A percentile compares a stretch with the other conserved stretches of the same genome.
phyloP scores from a whole-genome alignment of 2,113 vertebrate species.

The Hippocampus abdominalis region DNA sequence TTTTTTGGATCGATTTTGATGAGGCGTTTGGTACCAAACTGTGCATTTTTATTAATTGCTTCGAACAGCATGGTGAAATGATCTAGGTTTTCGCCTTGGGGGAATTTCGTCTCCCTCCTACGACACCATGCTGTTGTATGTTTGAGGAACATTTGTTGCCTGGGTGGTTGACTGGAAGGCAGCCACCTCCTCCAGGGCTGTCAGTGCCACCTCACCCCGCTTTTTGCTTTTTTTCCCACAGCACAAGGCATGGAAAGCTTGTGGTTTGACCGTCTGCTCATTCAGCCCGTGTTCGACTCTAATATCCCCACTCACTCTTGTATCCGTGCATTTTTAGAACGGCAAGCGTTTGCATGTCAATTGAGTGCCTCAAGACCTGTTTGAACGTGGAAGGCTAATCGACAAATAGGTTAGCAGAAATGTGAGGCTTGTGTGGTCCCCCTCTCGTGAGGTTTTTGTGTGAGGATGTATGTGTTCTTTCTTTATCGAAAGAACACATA shows the following conservation, averaged over 20 bases:
- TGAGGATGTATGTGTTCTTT: no score
- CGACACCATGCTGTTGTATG: constrained; percentile 4
- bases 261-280: constrained; percentile 3
- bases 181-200: constrained; percentile 14
- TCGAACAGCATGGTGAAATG: not conserved
- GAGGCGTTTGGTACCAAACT: not conserved
- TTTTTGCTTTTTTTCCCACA: not conserved
- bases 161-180: constrained; percentile 35
- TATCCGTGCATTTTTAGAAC: not conserved
- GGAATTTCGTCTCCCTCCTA: not conserved
- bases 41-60: not conserved
- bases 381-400: not conserved
- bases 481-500: constrained; percentile 1
- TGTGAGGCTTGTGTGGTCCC: not conserved
- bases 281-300: not conserved
- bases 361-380: not conserved
- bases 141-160: constrained; percentile 24
- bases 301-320: not conserved
- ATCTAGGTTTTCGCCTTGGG: not conserved
- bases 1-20: not conserved
- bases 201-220: not conserved
- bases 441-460: not conserved
- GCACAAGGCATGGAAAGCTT: constrained; percentile 20
- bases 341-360: not conserved
- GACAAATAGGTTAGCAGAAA: not conserved